Base-by-base conservation (phyloP, 2,113 vertebrate species). In the Pterocles gutturalis region DNA sequence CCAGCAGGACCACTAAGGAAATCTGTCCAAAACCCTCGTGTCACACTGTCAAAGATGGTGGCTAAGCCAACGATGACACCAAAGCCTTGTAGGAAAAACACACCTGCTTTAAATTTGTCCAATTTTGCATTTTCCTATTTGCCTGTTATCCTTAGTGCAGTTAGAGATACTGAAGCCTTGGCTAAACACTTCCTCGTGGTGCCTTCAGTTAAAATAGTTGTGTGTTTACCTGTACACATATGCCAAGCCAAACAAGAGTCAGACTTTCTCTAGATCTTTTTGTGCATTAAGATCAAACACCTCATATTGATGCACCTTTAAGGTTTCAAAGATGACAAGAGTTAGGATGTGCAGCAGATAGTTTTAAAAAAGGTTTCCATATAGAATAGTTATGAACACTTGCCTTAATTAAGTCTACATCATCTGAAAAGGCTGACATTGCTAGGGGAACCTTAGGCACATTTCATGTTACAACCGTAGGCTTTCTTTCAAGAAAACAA, bases 261-360 rank as follows among this genome's bases (percentile, higher is more conserved):
- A 83, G 62, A 65, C 34, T n/a, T 57, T 77, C 62, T 72, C 66
- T 20, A 61, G 11, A 72, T 41, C 17, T 57, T 90, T 84, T 46
- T 54, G 53, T 0, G 0, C 38, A 0, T 0, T 17, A n/a, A 84
- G 25, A 93, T 60, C 78, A 79, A 93, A 87, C 2, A 0, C 10
- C 43, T 91, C 51, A 49, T 8, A 7, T 4, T 1, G 1, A 84
- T 0, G 5, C 0, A 1, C 31, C 72, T 66, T 67, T 51, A 55
- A n/a, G 21, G 65, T 60, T 87, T 78, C 26, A 85, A 82, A 60
- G 46, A 66, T 53, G 38, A 71, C 28, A 87, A 67, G 64, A 70
- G 38, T 16, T n/a, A 82, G 46, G 51, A 94, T 33, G 26, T 45
- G 34, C 55, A 84, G 57, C 58, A 95, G 34, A 21, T 79, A 60